Conservation (phyloP, 2,113 vertebrate species). For the Choloepus hoffmanni region DNA sequence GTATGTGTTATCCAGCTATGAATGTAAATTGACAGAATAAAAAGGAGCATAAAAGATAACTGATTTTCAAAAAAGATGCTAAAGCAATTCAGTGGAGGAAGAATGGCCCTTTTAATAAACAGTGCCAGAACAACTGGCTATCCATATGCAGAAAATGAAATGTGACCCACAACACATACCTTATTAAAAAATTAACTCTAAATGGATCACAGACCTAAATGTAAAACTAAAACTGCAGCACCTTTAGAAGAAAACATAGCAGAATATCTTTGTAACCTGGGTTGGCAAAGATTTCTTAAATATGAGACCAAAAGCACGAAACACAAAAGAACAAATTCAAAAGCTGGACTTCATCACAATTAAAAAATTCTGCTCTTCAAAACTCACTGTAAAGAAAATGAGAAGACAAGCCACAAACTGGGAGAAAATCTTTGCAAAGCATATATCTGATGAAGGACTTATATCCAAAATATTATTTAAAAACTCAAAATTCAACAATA, state of each 20-base stretch:
- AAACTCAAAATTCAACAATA: not conserved
- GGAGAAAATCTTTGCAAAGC: not conserved
- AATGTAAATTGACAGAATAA: not conserved
- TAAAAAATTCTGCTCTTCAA: not conserved
- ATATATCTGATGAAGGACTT: not conserved
- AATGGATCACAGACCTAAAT: not conserved
- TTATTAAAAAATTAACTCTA: not conserved
- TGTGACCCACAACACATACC: not conserved
- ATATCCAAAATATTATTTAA: not conserved
- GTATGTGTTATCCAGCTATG: not conserved
- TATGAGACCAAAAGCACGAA: not conserved
- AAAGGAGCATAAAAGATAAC: not conserved
- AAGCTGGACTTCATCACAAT: not conserved
- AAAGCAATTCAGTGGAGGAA: not conserved
- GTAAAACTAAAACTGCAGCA: not conserved
- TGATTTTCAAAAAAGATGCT: not conserved
- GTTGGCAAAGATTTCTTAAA: slow-evolving; percentile 1
- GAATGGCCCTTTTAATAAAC: not conserved
- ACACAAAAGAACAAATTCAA: not conserved
- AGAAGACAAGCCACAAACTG: not conserved
- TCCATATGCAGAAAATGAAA: not conserved
- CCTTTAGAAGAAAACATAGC: not conserved
- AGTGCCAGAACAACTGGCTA: not conserved
- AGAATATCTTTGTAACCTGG: not conserved
- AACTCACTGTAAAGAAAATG: not conserved